Evolutionary conservation across 2,113 vertebrate species (phyloP).

Genomic region (Gavialis gangeticus): DNA sequence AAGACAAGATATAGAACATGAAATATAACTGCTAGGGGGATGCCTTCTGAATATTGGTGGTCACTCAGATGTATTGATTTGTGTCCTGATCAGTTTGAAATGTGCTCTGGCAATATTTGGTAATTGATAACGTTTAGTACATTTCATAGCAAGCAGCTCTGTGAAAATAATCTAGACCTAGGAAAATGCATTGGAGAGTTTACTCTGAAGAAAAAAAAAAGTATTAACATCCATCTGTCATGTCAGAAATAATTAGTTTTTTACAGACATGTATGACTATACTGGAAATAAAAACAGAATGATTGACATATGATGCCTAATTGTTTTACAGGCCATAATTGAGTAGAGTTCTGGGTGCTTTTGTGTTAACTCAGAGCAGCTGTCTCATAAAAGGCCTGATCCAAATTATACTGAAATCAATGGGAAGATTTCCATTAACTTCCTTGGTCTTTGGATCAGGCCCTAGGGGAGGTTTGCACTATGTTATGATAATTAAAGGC

Average conservation of each 20-base stretch:
- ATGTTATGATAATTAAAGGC: neutral
- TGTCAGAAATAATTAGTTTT: neutral
- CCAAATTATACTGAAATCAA: rapidly evolving
- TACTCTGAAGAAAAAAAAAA: neutral
- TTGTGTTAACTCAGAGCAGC: neutral
- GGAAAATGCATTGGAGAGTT: neutral
- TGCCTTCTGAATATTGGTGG: neutral
- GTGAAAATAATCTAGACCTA: neutral
- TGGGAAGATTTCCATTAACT: neutral
- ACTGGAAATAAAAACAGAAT: neutral
- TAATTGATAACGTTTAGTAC: neutral
- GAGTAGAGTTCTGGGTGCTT: neutral
- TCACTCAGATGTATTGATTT: neutral
- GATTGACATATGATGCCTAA: neutral
- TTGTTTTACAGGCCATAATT: neutral
- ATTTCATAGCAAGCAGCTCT: neutral
- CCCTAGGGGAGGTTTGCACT: rapidly evolving
- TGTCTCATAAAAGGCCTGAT: neutral
- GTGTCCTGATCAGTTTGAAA: neutral
- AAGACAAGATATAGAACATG: neutral
- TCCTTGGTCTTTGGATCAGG: rapidly evolving
- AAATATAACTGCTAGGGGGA: neutral
- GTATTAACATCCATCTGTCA: neutral
- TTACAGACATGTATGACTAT: neutral
- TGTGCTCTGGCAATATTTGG: neutral